Evolutionary conservation across 92 coral and sea anemone species (phyloP).

Genomic region (Siderastrea radians): DNA sequence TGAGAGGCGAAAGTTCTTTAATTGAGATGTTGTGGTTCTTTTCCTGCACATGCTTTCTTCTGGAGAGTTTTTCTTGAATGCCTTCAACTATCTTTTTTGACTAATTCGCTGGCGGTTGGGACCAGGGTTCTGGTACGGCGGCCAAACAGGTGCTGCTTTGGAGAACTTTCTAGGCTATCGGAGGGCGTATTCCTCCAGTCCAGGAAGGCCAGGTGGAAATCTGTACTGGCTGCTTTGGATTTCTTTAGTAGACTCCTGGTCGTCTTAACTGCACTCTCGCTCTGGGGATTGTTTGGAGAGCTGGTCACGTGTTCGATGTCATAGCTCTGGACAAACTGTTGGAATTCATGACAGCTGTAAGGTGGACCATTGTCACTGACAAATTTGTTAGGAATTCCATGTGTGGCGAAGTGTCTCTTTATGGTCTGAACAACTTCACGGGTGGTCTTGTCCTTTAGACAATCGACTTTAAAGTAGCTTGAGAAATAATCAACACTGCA

Average conservation of each 20-base stretch:
- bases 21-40: constrained; percentile 35
- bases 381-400: too few relatives aligned
- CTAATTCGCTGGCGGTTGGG: constrained; percentile 34
- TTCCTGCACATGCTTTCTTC: constrained; percentile 14
- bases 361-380: constrained; percentile 42
- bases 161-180: constrained; percentile 26
- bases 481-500: constrained; percentile 36
- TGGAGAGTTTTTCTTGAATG: not conserved
- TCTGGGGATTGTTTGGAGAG: constrained; percentile 3
- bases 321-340: not conserved
- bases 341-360: not conserved
- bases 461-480: constrained; percentile 16
- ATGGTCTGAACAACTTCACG: too few relatives aligned
- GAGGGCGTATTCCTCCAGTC: constrained; percentile 40
- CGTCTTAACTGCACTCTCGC: constrained; percentile 10
- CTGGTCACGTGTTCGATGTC: constrained; percentile 31
- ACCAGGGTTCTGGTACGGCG: constrained; percentile 39
- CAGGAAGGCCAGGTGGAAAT: constrained; percentile 33
- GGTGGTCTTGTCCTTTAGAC: too few relatives aligned
- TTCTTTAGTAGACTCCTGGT: constrained; percentile 20
- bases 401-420: too few relatives aligned
- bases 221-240: constrained; percentile 29
- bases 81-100: constrained; percentile 32
- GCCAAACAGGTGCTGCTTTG: constrained; percentile 27
- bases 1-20: constrained; percentile 33